A percentile compares a stretch with the other conserved stretches of the same genome.
These are phyloP conservation scores for Hydroisotoma schaefferi DNA, from an alignment of 2,888 invertebrate species.

Conservation along the genomic window DNA sequence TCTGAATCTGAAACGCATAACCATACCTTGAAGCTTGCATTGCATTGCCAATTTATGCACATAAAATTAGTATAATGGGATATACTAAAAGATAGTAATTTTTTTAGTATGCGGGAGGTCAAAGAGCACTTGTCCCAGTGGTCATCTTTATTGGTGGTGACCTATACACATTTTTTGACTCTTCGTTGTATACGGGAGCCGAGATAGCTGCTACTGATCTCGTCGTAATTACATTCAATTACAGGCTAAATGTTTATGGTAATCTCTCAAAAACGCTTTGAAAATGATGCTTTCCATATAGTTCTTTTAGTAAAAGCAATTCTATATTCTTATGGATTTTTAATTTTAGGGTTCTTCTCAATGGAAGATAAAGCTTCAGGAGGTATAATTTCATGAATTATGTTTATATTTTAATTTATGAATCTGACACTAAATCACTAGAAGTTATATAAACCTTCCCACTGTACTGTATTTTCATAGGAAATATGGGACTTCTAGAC, in stretches of 20 bases:
- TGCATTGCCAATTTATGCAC: no score
- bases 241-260: slow-evolving; percentile 66
- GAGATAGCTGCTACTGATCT: slow-evolving; percentile 69
- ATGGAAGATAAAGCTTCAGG: slow-evolving; percentile 53
- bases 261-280: slow-evolving; percentile 9
- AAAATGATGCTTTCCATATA: not conserved
- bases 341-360: slow-evolving; percentile 58
- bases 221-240: slow-evolving; percentile 67
- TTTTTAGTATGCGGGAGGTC: slow-evolving; percentile 39
- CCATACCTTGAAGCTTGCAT: no score
- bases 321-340: not conserved
- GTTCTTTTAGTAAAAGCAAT: not conserved
- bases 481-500: slow-evolving; percentile 41
- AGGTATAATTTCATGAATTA: slow-evolving; percentile 50
- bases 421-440: slow-evolving; percentile 14
- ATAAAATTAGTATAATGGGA: no score
- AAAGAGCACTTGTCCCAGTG: slow-evolving; percentile 60
- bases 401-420: slow-evolving; percentile 52
- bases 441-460: not conserved
- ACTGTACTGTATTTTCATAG: slow-evolving; percentile 47
- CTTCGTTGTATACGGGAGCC: slow-evolving; percentile 58
- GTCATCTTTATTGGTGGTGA: slow-evolving; percentile 67
- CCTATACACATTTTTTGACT: slow-evolving; percentile 55
- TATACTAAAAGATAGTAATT: no score
- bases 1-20: no score